Evolutionary conservation across 2,797 vertebrate species (phyloP).

Genomic region (Momotus momota): DNA sequence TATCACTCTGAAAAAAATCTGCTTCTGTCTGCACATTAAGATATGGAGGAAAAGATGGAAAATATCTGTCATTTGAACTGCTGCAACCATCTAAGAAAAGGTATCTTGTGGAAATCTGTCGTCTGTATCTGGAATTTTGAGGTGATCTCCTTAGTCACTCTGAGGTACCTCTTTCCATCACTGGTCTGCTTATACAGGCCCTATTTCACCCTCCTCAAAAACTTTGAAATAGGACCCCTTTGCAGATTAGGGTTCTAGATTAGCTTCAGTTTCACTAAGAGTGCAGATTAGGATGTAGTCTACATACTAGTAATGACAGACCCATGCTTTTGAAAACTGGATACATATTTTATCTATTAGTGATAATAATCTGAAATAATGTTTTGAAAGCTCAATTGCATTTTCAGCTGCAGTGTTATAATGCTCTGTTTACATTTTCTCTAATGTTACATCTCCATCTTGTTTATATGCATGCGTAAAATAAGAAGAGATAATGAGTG

Average conservation of each 20-base stretch:
- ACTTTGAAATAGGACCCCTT: fast-evolving
- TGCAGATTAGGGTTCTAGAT: not conserved
- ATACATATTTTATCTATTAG: not conserved
- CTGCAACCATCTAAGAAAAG: not conserved
- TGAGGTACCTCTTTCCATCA: not conserved
- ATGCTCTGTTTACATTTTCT: not conserved
- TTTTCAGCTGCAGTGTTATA: not conserved
- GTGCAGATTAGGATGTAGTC: not conserved
- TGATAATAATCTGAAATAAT: not conserved
- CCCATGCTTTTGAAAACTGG: not conserved
- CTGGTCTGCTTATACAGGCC: fast-evolving
- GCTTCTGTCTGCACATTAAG: not conserved
- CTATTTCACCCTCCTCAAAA: not conserved
- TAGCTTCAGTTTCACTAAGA: not conserved
- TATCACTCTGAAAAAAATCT: not conserved
- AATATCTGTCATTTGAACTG: not conserved
- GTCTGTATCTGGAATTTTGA: not conserved
- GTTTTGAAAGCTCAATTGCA: not conserved
- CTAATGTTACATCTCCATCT: not conserved
- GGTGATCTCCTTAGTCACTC: not conserved
- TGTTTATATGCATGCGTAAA: not conserved
- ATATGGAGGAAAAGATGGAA: not conserved
- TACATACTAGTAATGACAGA: not conserved
- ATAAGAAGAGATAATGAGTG: not conserved
- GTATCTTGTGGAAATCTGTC: not conserved